A percentile compares a stretch with the other conserved stretches of the same genome.
phyloP scores from a whole-genome alignment of 92 coral and sea anemone genomes.

The Desmophyllum pertusum region DNA sequence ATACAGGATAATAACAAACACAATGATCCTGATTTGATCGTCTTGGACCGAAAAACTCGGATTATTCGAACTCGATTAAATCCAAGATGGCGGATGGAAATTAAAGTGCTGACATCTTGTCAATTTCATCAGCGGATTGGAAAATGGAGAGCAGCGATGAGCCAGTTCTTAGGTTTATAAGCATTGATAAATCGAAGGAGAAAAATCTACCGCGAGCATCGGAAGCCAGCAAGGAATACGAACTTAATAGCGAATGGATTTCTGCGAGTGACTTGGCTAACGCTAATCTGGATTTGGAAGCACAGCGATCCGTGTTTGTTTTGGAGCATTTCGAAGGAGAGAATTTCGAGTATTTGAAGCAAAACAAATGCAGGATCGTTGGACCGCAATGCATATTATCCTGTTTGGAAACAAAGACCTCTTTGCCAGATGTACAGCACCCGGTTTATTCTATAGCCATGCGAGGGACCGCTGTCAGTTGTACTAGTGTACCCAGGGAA shows the following conservation, averaged over 20 bases:
- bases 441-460: slow-evolving; percentile 78
- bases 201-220: slow-evolving; percentile 66
- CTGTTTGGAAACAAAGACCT: slow-evolving; percentile 70
- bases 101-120: slow-evolving; percentile 24
- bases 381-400: slow-evolving; percentile 90
- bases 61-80: slow-evolving; percentile 1
- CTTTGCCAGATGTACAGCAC: slow-evolving; percentile 68
- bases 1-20: background rate
- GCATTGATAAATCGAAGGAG: slow-evolving; percentile 60
- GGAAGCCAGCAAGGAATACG: slow-evolving; percentile 66
- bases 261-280: slow-evolving; percentile 55
- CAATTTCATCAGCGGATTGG: slow-evolving; percentile 9
- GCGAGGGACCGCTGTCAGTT: slow-evolving; percentile 69
- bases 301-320: slow-evolving; percentile 68
- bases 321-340: slow-evolving; percentile 85
- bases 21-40: background rate
- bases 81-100: slow-evolving; percentile 76
- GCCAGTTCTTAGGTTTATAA: slow-evolving; percentile 63
- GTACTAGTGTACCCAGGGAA: slow-evolving; percentile 78
- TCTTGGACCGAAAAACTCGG: background rate
- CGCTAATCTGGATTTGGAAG: slow-evolving; percentile 51
- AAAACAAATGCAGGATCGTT: slow-evolving; percentile 73
- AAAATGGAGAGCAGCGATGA: slow-evolving; percentile 63
- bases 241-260: slow-evolving; percentile 72
- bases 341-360: slow-evolving; percentile 71